Base-by-base conservation (phyloP, 2,113 vertebrate genomes). In the Mugil cephalus region DNA sequence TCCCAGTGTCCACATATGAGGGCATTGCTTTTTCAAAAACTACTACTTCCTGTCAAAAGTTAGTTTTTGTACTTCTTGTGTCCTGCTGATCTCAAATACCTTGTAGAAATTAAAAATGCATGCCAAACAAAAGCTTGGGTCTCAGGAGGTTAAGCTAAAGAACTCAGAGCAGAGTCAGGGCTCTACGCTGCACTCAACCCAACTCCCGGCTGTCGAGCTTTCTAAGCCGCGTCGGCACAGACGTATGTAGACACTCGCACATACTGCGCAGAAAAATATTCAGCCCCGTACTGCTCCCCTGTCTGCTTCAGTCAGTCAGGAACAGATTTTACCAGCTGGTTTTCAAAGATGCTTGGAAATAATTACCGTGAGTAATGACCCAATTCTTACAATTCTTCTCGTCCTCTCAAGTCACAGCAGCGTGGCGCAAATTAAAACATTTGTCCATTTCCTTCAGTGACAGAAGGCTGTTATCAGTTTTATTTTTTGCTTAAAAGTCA, bases 201-300 rank as follows among this genome's bases (percentile, higher is more conserved):
- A 42, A 21, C 53, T 58, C 34, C 54, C 38, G 24, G 62, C 79
- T 87, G 87, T 83, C 82, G 71, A 53, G 34, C 14, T 72, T 39
- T 63, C 42, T 1, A 47, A 64, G 52, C 51, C 77, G 24, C 48
- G 73, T 59, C 72, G 69, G 78, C 65, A 52, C 43, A 65, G 47
- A 85, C 62, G 17, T n/a, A 40, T 43, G 15, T 48, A 68, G 52
- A 72, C 15, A 56, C 45, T 42, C 10, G 13, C 21, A 42, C 34
- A 68, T 36, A 38, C 43, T 62, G 63, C 24, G 55, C 51, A 47
- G 42, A 54, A 50, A 51, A 50, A 51, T 12, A 36, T 8, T 21
- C 42, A 43, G 10, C 39, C 34, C 14, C 19, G 9, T 40, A 18
- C 4, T 5, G 6, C 5, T 19, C 12, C 12, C 14, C 42, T 40